Percentiles rank a stretch among this genome's conserved stretches.
Evolutionary conservation across 2,797 vertebrate species (phyloP).

Genomic region (Morus bassanus): DNA sequence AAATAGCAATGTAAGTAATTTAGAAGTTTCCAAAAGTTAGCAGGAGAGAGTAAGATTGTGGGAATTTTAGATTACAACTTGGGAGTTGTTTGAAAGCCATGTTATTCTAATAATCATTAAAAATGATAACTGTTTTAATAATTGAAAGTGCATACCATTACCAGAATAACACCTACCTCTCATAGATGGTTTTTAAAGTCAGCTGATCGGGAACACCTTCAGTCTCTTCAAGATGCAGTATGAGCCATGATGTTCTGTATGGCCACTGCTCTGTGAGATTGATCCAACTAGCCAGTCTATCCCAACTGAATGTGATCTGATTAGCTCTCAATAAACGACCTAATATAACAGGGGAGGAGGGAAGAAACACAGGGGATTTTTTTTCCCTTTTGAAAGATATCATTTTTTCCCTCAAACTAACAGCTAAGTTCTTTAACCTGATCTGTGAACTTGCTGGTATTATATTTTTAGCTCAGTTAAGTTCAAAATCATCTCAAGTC

Average conservation of each 20-base stretch:
- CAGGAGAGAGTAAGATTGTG: neutral
- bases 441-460: neutral
- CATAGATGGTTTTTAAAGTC: conserved; percentile 92
- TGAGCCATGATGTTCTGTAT: conserved; percentile 95
- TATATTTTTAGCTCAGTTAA: neutral
- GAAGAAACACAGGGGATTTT: neutral
- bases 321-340: conserved; percentile 94
- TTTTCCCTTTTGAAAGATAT: neutral
- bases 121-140: neutral
- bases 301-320: conserved; percentile 97
- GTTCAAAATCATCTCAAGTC: neutral
- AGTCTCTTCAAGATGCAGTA: conserved; percentile 92
- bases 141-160: neutral
- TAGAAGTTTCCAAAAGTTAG: neutral
- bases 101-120: neutral
- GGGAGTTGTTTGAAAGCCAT: neutral
- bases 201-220: conserved; percentile 89
- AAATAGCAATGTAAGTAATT: neutral
- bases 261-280: conserved; percentile 98
- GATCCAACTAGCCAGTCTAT: conserved; percentile 96
- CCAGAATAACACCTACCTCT: conserved; percentile 79
- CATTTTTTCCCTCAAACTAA: neutral
- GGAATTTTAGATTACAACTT: neutral
- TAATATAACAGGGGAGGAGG: neutral
- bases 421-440: neutral